Evolutionary conservation across 2,113 vertebrate species (phyloP).

Genomic region (Monarcha castaneiventris): DNA sequence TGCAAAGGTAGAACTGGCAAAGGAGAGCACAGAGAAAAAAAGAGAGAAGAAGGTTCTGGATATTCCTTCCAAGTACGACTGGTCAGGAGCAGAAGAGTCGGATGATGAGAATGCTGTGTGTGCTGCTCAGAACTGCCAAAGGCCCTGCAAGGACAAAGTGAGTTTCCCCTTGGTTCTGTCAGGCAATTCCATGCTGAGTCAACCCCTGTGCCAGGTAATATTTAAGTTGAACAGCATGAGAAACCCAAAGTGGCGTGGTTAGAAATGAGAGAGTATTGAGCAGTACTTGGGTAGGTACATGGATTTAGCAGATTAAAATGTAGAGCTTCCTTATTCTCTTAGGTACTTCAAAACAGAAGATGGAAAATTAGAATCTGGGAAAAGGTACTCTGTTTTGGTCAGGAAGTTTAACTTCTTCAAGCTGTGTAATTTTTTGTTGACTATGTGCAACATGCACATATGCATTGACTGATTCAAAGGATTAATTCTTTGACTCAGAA

Average conservation of each 20-base stretch:
- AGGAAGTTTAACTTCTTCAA: neutral
- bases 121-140: constrained; percentile 93
- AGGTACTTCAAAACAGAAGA: neutral
- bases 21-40: constrained; percentile 88
- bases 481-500: neutral
- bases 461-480: neutral
- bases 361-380: neutral
- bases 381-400: neutral
- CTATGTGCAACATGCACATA: neutral
- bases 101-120: constrained; percentile 97
- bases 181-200: neutral
- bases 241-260: neutral
- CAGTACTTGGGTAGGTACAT: neutral
- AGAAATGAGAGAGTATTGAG: neutral
- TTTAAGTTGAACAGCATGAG: neutral
- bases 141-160: constrained; percentile 98
- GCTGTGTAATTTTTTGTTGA: neutral
- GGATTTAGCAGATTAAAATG: neutral
- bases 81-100: constrained; percentile 96
- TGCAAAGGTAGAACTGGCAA: constrained; percentile 84
- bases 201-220: neutral
- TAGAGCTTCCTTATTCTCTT: neutral
- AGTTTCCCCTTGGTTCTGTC: constrained; percentile 6
- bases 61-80: constrained; percentile 97
- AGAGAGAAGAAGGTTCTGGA: constrained; percentile 95